phyloP scores from a whole-genome alignment of 1,140 invertebrate species.

The Lamellibrachia luymesi region DNA sequence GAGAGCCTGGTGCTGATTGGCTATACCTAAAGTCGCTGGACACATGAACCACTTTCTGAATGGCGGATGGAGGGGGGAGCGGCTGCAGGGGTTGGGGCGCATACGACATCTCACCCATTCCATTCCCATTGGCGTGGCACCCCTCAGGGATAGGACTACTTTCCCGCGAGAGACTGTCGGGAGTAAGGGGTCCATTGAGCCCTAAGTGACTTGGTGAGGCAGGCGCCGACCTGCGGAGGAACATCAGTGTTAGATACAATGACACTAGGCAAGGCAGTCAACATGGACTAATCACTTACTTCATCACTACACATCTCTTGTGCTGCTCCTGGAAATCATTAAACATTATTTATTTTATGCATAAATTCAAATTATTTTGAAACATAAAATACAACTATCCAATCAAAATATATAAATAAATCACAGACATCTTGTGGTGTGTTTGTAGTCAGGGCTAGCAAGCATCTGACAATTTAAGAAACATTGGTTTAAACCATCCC shows the following conservation, averaged over 20 bases:
- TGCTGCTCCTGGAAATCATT: neutral
- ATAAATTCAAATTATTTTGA: too few relatives aligned
- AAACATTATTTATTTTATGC: neutral
- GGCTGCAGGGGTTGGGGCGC: conserved; percentile 16
- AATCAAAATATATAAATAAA: too few relatives aligned
- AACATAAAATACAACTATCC: too few relatives aligned
- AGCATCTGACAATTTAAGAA: too few relatives aligned
- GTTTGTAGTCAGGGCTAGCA: too few relatives aligned
- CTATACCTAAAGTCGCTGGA: conserved; percentile 56
- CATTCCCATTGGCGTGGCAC: conserved; percentile 18
- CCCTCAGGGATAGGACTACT: conserved; percentile 60
- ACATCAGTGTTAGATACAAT: neutral
- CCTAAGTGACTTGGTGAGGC: conserved; percentile 88
- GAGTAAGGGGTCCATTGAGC: conserved; percentile 74
- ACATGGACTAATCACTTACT: neutral
- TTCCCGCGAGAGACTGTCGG: conserved; percentile 83
- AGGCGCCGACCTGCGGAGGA: conserved; percentile 75
- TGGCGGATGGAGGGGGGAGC: conserved; percentile 32
- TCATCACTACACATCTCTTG: neutral
- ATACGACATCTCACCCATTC: conserved; percentile 28
- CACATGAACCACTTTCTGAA: conserved; percentile 12
- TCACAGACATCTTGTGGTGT: too few relatives aligned
- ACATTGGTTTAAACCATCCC: too few relatives aligned
- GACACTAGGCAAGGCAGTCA: too few relatives aligned
- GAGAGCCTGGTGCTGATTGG: conserved; percentile 72